These are phyloP conservation scores for Nesidiocoris tenuis DNA, from an alignment of 2,888 invertebrate species.

Conservation along the genomic window DNA sequence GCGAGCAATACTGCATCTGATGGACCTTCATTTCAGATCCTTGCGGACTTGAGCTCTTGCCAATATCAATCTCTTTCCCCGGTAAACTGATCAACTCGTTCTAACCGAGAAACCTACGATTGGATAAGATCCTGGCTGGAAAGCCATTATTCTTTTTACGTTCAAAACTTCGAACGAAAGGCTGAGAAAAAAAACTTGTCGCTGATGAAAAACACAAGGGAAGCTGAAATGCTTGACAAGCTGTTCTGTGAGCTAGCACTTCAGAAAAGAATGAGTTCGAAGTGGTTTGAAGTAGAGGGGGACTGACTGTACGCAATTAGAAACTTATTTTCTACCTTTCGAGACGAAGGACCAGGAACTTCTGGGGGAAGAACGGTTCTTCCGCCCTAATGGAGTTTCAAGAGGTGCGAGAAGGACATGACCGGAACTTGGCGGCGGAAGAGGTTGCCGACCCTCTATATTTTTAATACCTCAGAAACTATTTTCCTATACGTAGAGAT, in stretches of 20 bases:
- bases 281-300: not conserved
- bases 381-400: constrained; percentile 12
- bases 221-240: not conserved
- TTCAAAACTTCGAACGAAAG: too few relatives aligned
- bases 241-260: not conserved
- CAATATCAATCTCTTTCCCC: too few relatives aligned
- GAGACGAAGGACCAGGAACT: constrained; percentile 3
- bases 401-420: not conserved
- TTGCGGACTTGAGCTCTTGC: too few relatives aligned
- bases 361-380: not conserved
- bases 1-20: too few relatives aligned
- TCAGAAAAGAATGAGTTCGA: not conserved
- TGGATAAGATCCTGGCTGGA: too few relatives aligned
- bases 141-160: too few relatives aligned
- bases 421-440: not conserved
- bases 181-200: not conserved
- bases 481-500: too few relatives aligned
- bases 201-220: not conserved
- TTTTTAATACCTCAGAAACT: too few relatives aligned
- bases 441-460: not conserved
- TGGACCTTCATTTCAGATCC: too few relatives aligned
- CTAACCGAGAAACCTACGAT: too few relatives aligned
- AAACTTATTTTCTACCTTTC: constrained; percentile 37
- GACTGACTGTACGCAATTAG: constrained; percentile 28
- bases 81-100: too few relatives aligned